Percentiles rank a stretch among this genome's conserved stretches.
Conservation (phyloP, 2,797 vertebrate genomes). For the Lithobates sylvaticus region DNA sequence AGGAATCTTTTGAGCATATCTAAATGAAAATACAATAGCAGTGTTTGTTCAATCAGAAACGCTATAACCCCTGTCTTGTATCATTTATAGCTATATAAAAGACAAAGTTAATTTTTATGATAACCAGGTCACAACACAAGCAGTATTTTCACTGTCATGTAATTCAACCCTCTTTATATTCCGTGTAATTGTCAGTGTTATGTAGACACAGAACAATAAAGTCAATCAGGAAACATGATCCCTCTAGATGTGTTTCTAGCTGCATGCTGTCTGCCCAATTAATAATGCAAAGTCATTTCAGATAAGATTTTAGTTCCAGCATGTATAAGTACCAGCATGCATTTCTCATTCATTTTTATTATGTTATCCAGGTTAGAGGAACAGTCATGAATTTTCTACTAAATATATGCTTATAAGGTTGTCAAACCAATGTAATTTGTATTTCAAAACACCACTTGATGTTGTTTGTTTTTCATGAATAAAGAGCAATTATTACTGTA, state of each 20-base stretch:
- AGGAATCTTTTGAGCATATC: neutral
- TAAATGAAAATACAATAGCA: neutral
- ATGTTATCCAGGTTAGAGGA: slow-evolving; percentile 49
- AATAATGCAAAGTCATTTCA: slow-evolving; percentile 90
- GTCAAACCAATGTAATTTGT: slow-evolving; percentile 37
- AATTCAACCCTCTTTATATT: slow-evolving; percentile 74
- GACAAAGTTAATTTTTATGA: slow-evolving; percentile 69
- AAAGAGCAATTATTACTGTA: slow-evolving; percentile 17
- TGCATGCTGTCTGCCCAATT: slow-evolving; percentile 85
- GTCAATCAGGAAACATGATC: slow-evolving; percentile 84
- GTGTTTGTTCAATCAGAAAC: neutral
- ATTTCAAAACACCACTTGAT: neutral
- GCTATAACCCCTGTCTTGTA: neutral
- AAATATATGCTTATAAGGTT: slow-evolving; percentile 14
- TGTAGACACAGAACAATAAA: slow-evolving; percentile 81
- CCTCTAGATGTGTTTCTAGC: slow-evolving; percentile 83
- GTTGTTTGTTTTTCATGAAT: slow-evolving; percentile 29
- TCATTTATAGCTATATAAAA: neutral
- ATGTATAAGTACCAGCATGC: slow-evolving; percentile 71
- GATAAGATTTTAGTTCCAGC: slow-evolving; percentile 74
- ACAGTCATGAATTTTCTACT: slow-evolving; percentile 15
- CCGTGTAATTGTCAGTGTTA: slow-evolving; percentile 82
- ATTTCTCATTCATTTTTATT: slow-evolving; percentile 55
- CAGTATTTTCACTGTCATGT: slow-evolving; percentile 73
- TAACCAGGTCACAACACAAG: slow-evolving; percentile 74